These are phyloP conservation scores for Cichladusa arquata DNA, from an alignment of 2,113 vertebrate species.

Conservation along the genomic window DNA sequence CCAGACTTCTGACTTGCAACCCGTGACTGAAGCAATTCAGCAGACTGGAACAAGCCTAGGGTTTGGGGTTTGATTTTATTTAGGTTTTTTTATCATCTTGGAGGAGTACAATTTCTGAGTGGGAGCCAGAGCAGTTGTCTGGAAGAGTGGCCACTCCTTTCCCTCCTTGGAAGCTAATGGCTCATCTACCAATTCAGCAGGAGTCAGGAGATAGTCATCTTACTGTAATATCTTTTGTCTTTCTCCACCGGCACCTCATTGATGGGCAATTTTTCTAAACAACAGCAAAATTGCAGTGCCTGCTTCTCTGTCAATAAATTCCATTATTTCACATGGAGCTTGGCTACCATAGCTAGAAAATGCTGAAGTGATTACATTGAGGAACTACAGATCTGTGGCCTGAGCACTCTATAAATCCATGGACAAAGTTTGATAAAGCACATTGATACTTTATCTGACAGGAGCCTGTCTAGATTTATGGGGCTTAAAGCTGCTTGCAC, in stretches of 20 bases:
- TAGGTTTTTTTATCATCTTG: background rate
- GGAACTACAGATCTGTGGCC: conserved; percentile 47
- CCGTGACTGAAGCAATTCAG: background rate
- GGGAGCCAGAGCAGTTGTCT: background rate
- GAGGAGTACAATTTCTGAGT: background rate
- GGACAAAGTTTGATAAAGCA: conserved; percentile 65
- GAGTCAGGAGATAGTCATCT: conserved; percentile 49
- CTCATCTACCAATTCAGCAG: conserved; percentile 54
- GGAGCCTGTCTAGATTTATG: conserved; percentile 53
- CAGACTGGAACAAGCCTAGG: background rate
- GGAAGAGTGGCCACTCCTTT: conserved; percentile 13
- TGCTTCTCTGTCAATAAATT: conserved; percentile 70
- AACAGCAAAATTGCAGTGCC: conserved; percentile 64
- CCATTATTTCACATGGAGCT: conserved; percentile 68
- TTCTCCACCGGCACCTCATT: conserved; percentile 60
- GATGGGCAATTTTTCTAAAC: conserved; percentile 73
- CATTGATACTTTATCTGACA: conserved; percentile 66
- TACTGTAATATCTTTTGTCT: conserved; percentile 60
- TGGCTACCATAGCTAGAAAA: conserved; percentile 51
- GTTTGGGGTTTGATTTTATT: background rate
- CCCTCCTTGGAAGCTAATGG: background rate
- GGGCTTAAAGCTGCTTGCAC: background rate
- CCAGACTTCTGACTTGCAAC: background rate
- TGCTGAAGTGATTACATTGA: conserved; percentile 64
- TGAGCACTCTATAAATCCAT: conserved; percentile 70